phyloP scores from a whole-genome alignment of 2,888 invertebrate species.

The Heliconius erato region DNA sequence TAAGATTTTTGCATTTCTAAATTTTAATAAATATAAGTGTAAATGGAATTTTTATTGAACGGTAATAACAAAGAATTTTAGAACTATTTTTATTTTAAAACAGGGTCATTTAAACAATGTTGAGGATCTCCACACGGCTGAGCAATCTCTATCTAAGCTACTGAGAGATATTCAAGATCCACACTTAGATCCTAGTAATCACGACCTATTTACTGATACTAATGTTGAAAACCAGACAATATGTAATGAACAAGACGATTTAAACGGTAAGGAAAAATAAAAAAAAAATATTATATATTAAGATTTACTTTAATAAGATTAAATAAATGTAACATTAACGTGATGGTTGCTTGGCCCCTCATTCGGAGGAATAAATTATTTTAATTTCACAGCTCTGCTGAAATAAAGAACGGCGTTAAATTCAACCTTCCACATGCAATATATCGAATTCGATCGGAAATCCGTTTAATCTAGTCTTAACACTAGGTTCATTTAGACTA shows the following conservation, averaged over 20 bases:
- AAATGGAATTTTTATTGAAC: neutral
- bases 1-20: neutral
- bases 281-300: neutral
- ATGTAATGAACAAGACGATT: constrained; percentile 9
- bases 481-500: too few species aligned
- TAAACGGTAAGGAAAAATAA: constrained; percentile 30
- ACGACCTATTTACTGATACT: constrained; percentile 59
- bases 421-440: too few species aligned
- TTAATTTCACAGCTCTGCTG: too few species aligned
- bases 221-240: constrained; percentile 35
- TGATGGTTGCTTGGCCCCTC: too few species aligned
- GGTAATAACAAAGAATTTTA: neutral
- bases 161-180: constrained; percentile 68
- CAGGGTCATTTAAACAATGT: constrained; percentile 59
- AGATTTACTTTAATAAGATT: too few species aligned
- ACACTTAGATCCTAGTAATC: constrained; percentile 55
- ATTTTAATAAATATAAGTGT: neutral
- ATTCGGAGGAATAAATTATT: too few species aligned
- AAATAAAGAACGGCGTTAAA: too few species aligned
- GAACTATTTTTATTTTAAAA: neutral
- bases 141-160: constrained; percentile 65
- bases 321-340: too few species aligned
- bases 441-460: too few species aligned
- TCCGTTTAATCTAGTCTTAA: too few species aligned
- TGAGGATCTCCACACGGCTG: constrained; percentile 69